A percentile compares a stretch with the other conserved stretches of the same genome.
These are phyloP conservation scores for Plotosus lineatus DNA, from an alignment of 2,113 vertebrate genomes.

Conservation along the genomic window DNA sequence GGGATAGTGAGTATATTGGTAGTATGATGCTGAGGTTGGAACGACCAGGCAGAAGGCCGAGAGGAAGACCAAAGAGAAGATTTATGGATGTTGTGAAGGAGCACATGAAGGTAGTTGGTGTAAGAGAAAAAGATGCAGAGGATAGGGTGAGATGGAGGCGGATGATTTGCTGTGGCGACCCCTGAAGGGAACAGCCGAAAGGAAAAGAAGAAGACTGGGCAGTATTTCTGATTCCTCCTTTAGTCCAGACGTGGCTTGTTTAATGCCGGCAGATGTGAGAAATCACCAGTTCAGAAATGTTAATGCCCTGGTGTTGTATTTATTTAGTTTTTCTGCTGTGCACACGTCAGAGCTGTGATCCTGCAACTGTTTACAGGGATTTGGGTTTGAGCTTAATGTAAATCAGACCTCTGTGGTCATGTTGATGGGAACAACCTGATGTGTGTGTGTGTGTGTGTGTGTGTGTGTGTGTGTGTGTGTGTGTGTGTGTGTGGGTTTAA, in stretches of 20 bases:
- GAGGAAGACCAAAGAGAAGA: too few species aligned
- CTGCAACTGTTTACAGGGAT: not conserved
- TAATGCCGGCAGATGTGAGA: not conserved
- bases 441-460: slow-evolving; percentile 10
- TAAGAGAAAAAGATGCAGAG: too few species aligned
- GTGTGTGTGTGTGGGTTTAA: not conserved
- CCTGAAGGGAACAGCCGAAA: too few species aligned
- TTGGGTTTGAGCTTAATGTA: not conserved
- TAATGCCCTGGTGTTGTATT: not conserved
- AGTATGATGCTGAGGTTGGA: too few species aligned
- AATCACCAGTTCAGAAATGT: not conserved
- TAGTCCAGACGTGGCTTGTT: not conserved
- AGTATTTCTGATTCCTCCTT: too few species aligned
- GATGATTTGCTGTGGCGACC: too few species aligned
- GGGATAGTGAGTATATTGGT: too few species aligned
- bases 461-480: not conserved
- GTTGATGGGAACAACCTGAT: not conserved
- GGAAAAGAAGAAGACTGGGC: too few species aligned
- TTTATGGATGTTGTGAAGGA: too few species aligned
- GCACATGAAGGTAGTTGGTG: too few species aligned
- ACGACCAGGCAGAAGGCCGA: too few species aligned
- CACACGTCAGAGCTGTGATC: slow-evolving; percentile 6
- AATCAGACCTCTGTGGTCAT: not conserved
- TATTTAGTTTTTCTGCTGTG: not conserved
- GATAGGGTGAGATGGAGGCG: too few species aligned